Evolutionary conservation across 2,888 invertebrate species (phyloP), one percentile per base, ranked within the genome.

Genomic region (Pyrocoelia pectoralis): DNA sequence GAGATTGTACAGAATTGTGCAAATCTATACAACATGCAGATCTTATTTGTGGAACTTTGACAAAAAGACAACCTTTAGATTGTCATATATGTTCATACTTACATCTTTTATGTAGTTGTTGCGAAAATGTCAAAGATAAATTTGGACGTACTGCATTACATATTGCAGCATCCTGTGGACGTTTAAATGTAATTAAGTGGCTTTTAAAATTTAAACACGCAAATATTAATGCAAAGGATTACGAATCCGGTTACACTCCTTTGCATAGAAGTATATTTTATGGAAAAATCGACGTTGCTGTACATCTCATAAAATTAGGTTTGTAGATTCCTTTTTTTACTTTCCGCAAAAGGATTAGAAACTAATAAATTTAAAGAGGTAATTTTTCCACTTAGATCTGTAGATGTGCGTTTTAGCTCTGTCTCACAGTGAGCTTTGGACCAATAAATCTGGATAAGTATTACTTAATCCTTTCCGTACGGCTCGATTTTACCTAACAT

Each of bases 221-320:
- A 0, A 88, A 90, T 57, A 82, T 88, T 2, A 88, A 90, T 74
- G 83, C 83, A 0, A 85, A 85, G 64, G 92, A 93, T 77, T 75
- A 80, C 0, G 92, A 92, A 77, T 91, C 91, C 0, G 90, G 91
- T 0, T 92, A 92, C 80, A 94, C 93, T 6, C 87, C 95, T 0
- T 81, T 95, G 17, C 95, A 95, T 77, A 83, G 92, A 55, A 90
- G 93, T 66, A 82, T 94, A 15, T 93, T 90, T 78, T 93, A 93
- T 80, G 95, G 95, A 0, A 91, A 93, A 73, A 86, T 95, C 67
- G 86, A 89, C 73, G 85, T 88, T 29, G 90, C 93, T 14, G 87
- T 92, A 9, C 80, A 87, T 38, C 82, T 95, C 1, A 83, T 93
- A 70, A 87, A 90, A 72, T 83, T 86, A 72, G 89, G 90, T 86